Evolutionary conservation across 2,113 vertebrate species (phyloP), one percentile per base, ranked within the genome.

Genomic region (Toxotes chatareus): DNA sequence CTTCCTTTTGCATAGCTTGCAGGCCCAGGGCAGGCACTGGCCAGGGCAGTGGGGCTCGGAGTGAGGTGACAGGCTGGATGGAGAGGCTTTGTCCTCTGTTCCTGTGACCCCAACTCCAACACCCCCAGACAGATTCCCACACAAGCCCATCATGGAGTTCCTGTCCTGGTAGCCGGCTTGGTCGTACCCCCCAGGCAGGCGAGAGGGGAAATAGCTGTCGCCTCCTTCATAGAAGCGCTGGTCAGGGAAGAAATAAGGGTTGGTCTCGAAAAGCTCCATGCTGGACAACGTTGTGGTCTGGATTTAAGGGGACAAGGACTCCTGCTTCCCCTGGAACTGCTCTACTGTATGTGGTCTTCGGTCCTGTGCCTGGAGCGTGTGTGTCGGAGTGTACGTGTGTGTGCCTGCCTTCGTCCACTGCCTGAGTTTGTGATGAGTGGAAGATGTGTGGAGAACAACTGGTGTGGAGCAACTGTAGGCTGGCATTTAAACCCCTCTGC

Each of bases 221-320:
- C 92, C 93, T 46, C 96, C 96, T 13, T 99, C 98, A 11, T 97
- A 99, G 94, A 99, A 99, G 86, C 97, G 96, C 93, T 99, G 98
- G 46, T 99, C 98, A 7, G 96, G 96, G 85, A 98, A 99, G 85
- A 99, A 99, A 78, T 97, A 99, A 14, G 98, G 97, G 91, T 97
- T 97, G 91, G 98, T 99, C 95, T 99, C 98, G 0, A 99, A 99
- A 90, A 99, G 97, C 96, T 99, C 98, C 98, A 99, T 99, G 73
- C 64, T 87, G 86, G 84, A 82, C 34, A 53, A 51, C 16, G n/a
- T 57, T 71, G 73, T 85, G 80, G 47, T 84, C 55, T 73, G 68
- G 76, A 66, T 16, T 38, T 59, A 73, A 83, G 70, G 77, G 75
- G 69, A 69, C 84, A 85, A 88, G 69, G 71, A 77, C 79, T 85